phyloP scores from a whole-genome alignment of 1,140 invertebrate genomes.

The Solen grandis region DNA sequence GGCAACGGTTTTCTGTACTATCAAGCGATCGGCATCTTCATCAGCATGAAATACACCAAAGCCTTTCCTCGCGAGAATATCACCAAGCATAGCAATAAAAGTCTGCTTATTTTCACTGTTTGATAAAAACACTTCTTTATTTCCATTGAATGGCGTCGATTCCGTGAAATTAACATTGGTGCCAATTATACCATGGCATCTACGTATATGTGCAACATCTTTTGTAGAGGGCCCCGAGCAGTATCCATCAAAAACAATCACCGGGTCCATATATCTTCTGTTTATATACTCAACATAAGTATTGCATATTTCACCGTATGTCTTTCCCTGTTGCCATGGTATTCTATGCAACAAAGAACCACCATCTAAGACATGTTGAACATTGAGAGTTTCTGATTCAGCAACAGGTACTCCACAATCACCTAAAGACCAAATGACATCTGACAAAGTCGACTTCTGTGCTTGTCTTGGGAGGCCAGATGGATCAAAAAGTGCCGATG shows the following conservation, averaged over 20 bases:
- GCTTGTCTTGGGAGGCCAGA: no score
- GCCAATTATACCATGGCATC: background rate
- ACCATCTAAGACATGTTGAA: background rate
- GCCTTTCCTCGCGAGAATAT: background rate
- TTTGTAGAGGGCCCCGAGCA: background rate
- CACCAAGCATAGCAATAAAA: slow-evolving; percentile 45
- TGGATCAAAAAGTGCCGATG: no score
- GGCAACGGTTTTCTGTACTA: slow-evolving; percentile 15
- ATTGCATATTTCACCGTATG: background rate
- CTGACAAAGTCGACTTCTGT: no score
- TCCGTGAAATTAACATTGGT: background rate
- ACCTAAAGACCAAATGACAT: no score
- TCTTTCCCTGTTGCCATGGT: background rate
- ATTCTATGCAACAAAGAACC: slow-evolving; percentile 3
- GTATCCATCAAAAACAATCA: slow-evolving; percentile 56
- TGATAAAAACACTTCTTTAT: slow-evolving; percentile 53
- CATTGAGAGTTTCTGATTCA: no score
- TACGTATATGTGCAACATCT: background rate
- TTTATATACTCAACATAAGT: background rate
- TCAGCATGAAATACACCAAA: background rate
- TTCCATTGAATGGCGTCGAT: slow-evolving; percentile 7
- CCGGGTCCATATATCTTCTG: no score
- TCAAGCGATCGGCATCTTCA: slow-evolving; percentile 42
- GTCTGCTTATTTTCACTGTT: slow-evolving; percentile 59
- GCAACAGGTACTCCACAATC: no score